Base-by-base conservation (phyloP, 2,797 vertebrate species). In the Oophaga sylvatica region DNA sequence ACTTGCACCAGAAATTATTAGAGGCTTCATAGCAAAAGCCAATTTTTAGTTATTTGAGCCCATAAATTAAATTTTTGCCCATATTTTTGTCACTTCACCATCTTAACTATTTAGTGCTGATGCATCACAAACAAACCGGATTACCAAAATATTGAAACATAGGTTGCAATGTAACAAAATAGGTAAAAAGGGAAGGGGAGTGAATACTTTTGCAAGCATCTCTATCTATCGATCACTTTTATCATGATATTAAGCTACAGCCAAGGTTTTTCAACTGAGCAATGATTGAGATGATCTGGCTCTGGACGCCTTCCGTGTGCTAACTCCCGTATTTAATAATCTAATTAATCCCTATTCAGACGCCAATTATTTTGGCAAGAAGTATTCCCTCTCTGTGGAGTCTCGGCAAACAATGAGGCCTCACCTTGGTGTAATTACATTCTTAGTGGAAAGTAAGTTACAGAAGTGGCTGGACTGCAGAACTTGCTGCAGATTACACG, bases 291-390 rank as follows among this genome's bases (percentile, higher is more conserved):
- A 78, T 83, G 67, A 78, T 67, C 87, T 87, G 87, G 75, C 76
- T 62, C 81, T 31, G 73, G 11, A 71, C 45, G n/a, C 81, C 56
- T 70, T 87, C 81, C 73, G 53, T 48, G 63, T 60, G 75, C 81
- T 79, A 62, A 87, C 83, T 87, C 22, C 73, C 4, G 20, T 76
- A 79, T 88, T 79, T 88, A 88, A 88, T 83, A 84, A 87, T 88
- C 75, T 88, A 84, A 88, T 84, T 84, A 84, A 81, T 83, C 71
- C 75, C 31, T 80, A 84, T 88, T 84, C 62, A 78, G 48, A 80
- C 79, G 73, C 87, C 81, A 88, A 71, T 84, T 79, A 84, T 88
- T 88, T 88, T 88, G 81, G 87, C 87, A 83, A 53, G 81, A 79
- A 63, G 81, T 83, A 31, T 35, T 83, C 87, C 26, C 31, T 84